Conservation (phyloP, 2,888 invertebrate genomes). For the Ormia ochracea region DNA sequence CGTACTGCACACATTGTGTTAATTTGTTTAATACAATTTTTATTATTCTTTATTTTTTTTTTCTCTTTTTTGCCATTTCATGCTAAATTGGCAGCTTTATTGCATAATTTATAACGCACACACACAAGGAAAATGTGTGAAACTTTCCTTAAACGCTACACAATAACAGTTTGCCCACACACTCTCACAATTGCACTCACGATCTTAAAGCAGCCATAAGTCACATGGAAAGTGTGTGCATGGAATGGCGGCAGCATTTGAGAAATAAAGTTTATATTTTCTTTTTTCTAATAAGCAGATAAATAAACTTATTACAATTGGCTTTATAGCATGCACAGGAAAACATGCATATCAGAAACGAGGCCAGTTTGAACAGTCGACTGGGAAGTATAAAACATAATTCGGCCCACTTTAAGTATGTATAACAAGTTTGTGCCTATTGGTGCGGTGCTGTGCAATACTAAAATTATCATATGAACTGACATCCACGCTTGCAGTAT, state of each 20-base stretch:
- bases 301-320: background rate
- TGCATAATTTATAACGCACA: slow-evolving; percentile 70
- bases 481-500: too few relatives aligned
- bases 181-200: background rate
- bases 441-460: too few relatives aligned
- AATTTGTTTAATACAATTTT: slow-evolving; percentile 18
- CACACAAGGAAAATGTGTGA: slow-evolving; percentile 64
- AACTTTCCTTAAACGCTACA: slow-evolving; percentile 14
- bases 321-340: background rate
- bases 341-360: background rate
- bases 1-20: slow-evolving; percentile 8
- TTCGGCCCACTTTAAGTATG: too few relatives aligned
- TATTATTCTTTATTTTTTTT: background rate
- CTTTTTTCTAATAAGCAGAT: background rate
- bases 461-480: too few relatives aligned
- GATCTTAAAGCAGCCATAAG: background rate
- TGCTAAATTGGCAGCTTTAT: slow-evolving; percentile 65
- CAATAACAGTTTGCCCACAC: background rate
- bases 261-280: slow-evolving; percentile 9
- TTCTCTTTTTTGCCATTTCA: slow-evolving; percentile 17
- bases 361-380: background rate
- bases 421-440: too few relatives aligned
- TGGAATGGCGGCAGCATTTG: slow-evolving; percentile 35
- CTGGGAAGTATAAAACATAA: too few relatives aligned
- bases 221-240: background rate